Conservation (phyloP, 2,797 vertebrate species). For the Holocentrus rufus region DNA sequence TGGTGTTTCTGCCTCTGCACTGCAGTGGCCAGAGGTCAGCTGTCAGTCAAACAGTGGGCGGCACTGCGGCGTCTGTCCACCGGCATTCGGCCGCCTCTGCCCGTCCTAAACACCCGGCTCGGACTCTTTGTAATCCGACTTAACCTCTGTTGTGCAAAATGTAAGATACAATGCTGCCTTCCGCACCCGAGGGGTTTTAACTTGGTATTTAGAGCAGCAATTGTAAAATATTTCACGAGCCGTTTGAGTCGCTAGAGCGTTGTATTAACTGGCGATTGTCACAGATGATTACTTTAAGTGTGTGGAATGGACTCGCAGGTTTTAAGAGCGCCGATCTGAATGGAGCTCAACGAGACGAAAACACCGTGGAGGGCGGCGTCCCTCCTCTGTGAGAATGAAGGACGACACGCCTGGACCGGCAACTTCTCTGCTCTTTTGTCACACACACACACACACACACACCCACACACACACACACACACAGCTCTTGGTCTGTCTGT, state of each 20-base stretch:
- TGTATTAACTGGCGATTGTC: slow-evolving; percentile 4
- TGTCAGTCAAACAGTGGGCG: no score
- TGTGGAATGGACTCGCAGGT: background rate
- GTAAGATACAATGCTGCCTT: background rate
- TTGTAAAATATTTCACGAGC: background rate
- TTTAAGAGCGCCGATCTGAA: background rate
- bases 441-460: background rate
- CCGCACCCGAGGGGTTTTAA: background rate
- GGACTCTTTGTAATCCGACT: background rate
- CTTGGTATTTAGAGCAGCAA: background rate
- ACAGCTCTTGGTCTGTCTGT: background rate
- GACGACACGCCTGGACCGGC: slow-evolving; percentile 21
- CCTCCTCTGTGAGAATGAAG: slow-evolving; percentile 10
- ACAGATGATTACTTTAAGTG: slow-evolving; percentile 2
- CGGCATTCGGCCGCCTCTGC: no score
- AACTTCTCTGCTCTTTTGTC: slow-evolving; percentile 15
- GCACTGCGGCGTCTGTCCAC: no score
- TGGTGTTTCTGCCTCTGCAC: no score
- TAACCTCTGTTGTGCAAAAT: background rate
- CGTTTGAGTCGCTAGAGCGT: background rate
- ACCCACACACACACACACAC: background rate
- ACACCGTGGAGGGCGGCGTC: slow-evolving; percentile 16
- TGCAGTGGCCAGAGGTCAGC: no score
- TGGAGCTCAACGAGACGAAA: slow-evolving; percentile 22
- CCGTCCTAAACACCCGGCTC: no score